phyloP scores from a whole-genome alignment of 1,140 invertebrate species.

The Apis dorsata region DNA sequence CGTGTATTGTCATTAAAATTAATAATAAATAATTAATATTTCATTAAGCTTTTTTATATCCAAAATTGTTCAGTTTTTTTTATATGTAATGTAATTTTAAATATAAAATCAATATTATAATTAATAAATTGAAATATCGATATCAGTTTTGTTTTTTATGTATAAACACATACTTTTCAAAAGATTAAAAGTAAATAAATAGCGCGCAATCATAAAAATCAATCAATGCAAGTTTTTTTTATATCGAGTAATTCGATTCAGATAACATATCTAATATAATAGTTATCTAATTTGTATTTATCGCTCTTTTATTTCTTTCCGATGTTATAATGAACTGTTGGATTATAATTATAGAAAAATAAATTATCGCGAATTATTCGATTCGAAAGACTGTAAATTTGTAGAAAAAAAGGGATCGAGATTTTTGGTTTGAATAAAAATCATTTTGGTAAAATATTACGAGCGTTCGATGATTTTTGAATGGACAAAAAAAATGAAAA shows the following conservation, averaged over 20 bases:
- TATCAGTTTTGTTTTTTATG: too few relatives aligned
- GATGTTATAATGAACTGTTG: too few relatives aligned
- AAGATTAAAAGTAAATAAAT: too few relatives aligned
- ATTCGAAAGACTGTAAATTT: not conserved
- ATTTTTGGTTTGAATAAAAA: constrained; percentile 1
- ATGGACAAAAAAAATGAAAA: not conserved
- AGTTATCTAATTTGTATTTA: too few relatives aligned
- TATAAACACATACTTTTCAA: too few relatives aligned
- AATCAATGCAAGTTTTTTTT: too few relatives aligned
- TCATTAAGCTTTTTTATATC: constrained; percentile 8
- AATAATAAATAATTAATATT: constrained; percentile 5
- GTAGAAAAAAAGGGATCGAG: not conserved
- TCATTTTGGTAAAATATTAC: not conserved
- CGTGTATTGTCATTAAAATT: constrained; percentile 2
- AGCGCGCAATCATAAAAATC: too few relatives aligned
- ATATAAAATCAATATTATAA: constrained; percentile 20
- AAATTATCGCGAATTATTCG: not conserved
- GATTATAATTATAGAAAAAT: not conserved
- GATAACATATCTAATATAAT: too few relatives aligned
- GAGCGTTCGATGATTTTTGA: constrained; percentile 18
- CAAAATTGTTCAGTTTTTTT: constrained; percentile 1
- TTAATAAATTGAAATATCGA: not conserved
- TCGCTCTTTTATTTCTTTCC: too few relatives aligned
- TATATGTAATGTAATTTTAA: not conserved
- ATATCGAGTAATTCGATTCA: too few relatives aligned